These are phyloP conservation scores for Tromatobia lineatoria DNA, from an alignment of 2,888 invertebrate species.

Conservation along the genomic window DNA sequence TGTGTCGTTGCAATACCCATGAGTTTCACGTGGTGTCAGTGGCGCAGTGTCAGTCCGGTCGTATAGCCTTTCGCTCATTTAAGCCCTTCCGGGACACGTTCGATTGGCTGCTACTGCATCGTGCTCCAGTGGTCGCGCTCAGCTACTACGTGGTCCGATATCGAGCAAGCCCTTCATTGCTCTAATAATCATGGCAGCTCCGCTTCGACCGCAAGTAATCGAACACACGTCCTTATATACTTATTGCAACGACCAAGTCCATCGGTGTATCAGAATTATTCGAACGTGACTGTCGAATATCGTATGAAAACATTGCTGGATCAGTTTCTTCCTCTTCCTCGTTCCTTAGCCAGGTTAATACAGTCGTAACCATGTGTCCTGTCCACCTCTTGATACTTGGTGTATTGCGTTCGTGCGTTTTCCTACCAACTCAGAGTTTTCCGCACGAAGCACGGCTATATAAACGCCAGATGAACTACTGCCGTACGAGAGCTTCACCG, in stretches of 20 bases:
- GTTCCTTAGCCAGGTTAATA: background rate
- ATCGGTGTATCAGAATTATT: conserved; percentile 3
- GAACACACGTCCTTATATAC: conserved; percentile 19
- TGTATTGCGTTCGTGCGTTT: conserved; percentile 40
- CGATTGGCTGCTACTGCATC: conserved; percentile 14
- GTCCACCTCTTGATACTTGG: conserved; percentile 1
- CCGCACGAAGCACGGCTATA: conserved; percentile 35
- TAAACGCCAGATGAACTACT: conserved; percentile 38
- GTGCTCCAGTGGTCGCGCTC: conserved; percentile 17
- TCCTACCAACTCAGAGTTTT: conserved; percentile 37
- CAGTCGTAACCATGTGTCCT: conserved; percentile 12
- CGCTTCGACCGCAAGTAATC: conserved; percentile 26
- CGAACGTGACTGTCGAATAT: conserved; percentile 30
- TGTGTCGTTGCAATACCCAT: background rate
- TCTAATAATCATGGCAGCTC: conserved; percentile 21
- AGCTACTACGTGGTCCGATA: background rate
- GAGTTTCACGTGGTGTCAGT: background rate
- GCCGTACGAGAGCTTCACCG: conserved; percentile 7
- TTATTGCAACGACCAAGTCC: background rate
- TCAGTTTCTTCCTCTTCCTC: conserved; percentile 9
- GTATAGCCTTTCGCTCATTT: conserved; percentile 13
- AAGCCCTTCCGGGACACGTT: conserved; percentile 46
- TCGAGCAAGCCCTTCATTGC: conserved; percentile 14
- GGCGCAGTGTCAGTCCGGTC: background rate
- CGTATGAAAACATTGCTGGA: conserved; percentile 1